Conservation (phyloP, 2,888 invertebrate species). For the Limnephilus lunatus region DNA sequence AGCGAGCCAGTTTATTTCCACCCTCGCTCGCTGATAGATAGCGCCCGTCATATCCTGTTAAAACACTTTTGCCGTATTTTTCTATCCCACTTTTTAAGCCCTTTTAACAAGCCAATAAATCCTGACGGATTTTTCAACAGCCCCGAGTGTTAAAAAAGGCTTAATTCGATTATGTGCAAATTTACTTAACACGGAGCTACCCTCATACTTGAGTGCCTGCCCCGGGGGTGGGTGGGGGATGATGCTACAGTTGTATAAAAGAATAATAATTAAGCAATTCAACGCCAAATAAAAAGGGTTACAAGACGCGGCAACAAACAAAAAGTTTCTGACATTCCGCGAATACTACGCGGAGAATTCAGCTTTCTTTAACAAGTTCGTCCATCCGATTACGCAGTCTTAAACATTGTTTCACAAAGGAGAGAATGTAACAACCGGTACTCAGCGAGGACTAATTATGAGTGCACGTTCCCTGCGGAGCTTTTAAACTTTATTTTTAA, state of each 20-base stretch:
- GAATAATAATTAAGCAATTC: conserved; percentile 63
- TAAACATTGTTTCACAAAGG: conserved; percentile 65
- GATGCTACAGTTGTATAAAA: conserved; percentile 59
- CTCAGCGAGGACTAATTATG: conserved; percentile 62
- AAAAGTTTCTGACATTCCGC: conserved; percentile 62
- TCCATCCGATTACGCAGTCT: conserved; percentile 62
- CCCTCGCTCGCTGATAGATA: conserved; percentile 51
- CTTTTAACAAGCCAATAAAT: conserved; percentile 79
- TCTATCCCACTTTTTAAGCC: conserved; percentile 74
- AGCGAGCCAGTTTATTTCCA: conserved; percentile 8
- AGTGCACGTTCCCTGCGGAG: conserved; percentile 54
- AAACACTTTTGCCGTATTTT: conserved; percentile 57
- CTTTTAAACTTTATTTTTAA: conserved; percentile 65
- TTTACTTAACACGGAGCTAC: conserved; percentile 75
- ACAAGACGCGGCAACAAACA: conserved; percentile 56
- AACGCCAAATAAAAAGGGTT: conserved; percentile 54
- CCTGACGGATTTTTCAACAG: conserved; percentile 72
- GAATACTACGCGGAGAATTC: conserved; percentile 59
- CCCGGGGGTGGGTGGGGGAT: conserved; percentile 54
- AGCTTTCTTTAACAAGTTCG: conserved; percentile 64
- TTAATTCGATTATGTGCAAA: conserved; percentile 77
- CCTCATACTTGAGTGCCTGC: conserved; percentile 49
- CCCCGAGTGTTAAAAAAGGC: conserved; percentile 73
- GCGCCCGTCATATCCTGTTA: conserved; percentile 54
- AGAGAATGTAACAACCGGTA: conserved; percentile 60